Evolutionary conservation across 2,888 invertebrate species (phyloP).

Genomic region (Plutella xylostella): DNA sequence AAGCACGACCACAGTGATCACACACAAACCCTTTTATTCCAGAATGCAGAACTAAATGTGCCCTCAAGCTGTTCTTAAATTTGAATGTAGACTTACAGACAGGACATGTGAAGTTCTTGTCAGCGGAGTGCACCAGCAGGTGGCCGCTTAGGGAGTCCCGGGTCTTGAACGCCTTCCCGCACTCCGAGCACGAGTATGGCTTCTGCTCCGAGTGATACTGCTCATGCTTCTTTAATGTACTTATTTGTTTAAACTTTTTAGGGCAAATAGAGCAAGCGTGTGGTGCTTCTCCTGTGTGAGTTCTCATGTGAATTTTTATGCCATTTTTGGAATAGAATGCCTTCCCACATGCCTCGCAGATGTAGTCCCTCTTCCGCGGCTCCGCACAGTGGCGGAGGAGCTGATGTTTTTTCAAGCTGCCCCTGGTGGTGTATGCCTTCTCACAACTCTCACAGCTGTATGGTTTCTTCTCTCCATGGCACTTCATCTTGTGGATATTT

Average conservation of each 20-base stretch:
- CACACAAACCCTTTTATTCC: conserved; percentile 42
- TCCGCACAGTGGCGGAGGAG: conserved; percentile 33
- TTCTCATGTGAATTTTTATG: conserved; percentile 42
- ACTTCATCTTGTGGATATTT: conserved; percentile 40
- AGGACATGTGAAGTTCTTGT: conserved; percentile 39
- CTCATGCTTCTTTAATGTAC: conserved; percentile 39
- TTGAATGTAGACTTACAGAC: conserved; percentile 58
- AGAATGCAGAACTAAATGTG: conserved; percentile 51
- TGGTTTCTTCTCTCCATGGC: conserved; percentile 38
- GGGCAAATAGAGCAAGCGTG: conserved; percentile 41
- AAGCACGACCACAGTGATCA: conserved; percentile 48
- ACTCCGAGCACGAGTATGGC: conserved; percentile 34
- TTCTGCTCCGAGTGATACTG: conserved; percentile 38
- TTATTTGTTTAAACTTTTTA: conserved; percentile 37
- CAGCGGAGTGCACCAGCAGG: conserved; percentile 34
- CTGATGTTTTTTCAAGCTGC: conserved; percentile 41
- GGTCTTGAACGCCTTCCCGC: conserved; percentile 43
- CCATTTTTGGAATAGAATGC: conserved; percentile 41
- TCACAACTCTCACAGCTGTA: conserved; percentile 37
- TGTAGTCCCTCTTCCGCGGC: conserved; percentile 33
- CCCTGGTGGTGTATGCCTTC: conserved; percentile 40
- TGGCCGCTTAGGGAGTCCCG: conserved; percentile 45
- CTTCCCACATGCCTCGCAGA: conserved; percentile 54
- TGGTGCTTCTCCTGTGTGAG: conserved; percentile 53
- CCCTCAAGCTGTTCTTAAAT: conserved; percentile 57